A percentile compares a stretch with the other conserved stretches of the same genome.
Evolutionary conservation across 2,888 invertebrate species (phyloP).

Genomic region (Plutella xylostella): DNA sequence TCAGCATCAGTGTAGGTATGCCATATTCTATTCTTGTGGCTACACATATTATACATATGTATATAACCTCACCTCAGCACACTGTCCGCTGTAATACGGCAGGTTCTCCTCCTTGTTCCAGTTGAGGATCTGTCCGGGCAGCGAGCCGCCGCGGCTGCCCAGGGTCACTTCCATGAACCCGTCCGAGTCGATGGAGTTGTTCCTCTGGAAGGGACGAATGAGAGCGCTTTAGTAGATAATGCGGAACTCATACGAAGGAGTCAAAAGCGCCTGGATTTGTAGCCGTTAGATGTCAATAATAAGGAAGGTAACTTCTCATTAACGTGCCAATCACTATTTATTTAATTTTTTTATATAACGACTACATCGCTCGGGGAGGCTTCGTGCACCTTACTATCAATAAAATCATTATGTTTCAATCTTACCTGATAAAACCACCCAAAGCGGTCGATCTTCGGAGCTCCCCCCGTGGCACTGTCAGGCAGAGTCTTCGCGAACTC

Average conservation of each 20-base stretch:
- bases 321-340: too few species aligned
- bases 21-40: too few species aligned
- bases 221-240: not conserved
- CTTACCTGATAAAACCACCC: slow-evolving; percentile 82
- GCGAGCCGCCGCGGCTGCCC: slow-evolving; percentile 69
- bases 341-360: too few species aligned
- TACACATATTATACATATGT: too few species aligned
- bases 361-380: too few species aligned
- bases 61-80: slow-evolving; percentile 34
- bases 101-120: slow-evolving; percentile 79
- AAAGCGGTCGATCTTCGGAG: slow-evolving; percentile 79
- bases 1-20: too few species aligned
- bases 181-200: slow-evolving; percentile 78
- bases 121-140: slow-evolving; percentile 75
- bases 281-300: too few species aligned
- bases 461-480: slow-evolving; percentile 62
- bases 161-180: slow-evolving; percentile 83
- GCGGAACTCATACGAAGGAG: too few species aligned
- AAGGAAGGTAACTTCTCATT: too few species aligned
- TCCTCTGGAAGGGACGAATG: slow-evolving; percentile 71
- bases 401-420: too few species aligned
- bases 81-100: slow-evolving; percentile 52
- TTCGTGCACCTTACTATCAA: too few species aligned
- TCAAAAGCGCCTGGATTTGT: too few species aligned
- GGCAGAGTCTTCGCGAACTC: slow-evolving; percentile 73